Evolutionary conservation across 2,797 vertebrate genomes (phyloP), one percentile per base, ranked within the genome.

Genomic region (Tadarida brasiliensis): DNA sequence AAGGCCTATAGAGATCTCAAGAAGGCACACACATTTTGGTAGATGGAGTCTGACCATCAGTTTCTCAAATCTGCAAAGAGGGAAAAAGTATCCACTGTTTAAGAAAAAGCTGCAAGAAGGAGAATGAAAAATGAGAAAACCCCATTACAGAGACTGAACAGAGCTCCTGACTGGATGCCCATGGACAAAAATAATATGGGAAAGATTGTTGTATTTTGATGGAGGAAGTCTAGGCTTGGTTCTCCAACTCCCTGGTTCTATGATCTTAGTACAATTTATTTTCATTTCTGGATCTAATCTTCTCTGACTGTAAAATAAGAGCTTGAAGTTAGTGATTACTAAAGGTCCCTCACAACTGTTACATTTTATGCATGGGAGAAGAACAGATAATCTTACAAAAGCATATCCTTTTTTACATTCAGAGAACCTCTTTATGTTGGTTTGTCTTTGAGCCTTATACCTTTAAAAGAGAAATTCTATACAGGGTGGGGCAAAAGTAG

Each of bases 11-110:
- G 59, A 83, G 49, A 44, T 44, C 39, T 44, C 30, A 8, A 81
- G 39, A 78, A 82, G 35, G 5, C 2, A 67, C 22, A 47, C 28
- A 28, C 14, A 16, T 61, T 89, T 56, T 39, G 65, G 16, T 24
- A 51, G 26, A 87, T 39, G 6, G 9, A 11, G 9, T 76, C 65
- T 93, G 39, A 87, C 26, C 26, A 80, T 28, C 70, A 17, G 12
- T 88, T 87, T 95, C 49, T 71, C 35, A 94, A 68, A 94, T 30
- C 19, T 39, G 3, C 28, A 81, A 59, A 95, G 7, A 82, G 22
- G 28, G 8, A 22, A 73, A 87, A 49, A 7, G 9, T 85, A 30
- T 49, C 11, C 49, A 67, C 8, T 51, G 7, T 51, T 77, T 0
- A 35, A 65, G 65, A 57, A 30, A 73, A 33, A 14, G 20, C 28